Conservation (phyloP, 1,140 invertebrate species). For the Drosophila kohkoa region DNA sequence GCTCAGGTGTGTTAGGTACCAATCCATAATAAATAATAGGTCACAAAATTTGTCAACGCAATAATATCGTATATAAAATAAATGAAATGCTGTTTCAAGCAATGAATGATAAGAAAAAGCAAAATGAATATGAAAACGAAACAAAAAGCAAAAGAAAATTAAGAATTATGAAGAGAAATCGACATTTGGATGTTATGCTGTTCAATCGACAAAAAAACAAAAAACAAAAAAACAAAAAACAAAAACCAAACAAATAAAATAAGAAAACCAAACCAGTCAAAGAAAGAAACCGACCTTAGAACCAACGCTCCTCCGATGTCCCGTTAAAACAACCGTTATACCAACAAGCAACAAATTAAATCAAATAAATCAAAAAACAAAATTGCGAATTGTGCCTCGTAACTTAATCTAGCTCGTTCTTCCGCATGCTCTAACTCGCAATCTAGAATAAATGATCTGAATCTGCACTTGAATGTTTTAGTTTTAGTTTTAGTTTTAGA, state of each 20-base stretch:
- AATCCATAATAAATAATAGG: conserved; percentile 14
- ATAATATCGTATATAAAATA: conserved; percentile 38
- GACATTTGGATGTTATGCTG: conserved; percentile 85
- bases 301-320: conserved; percentile 21
- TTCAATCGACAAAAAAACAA: conserved; percentile 64
- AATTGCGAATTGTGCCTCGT: conserved; percentile 48
- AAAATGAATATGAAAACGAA: conserved; percentile 32
- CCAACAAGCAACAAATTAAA: conserved; percentile 38
- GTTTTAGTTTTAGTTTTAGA: background rate
- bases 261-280: conserved; percentile 21
- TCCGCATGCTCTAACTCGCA: conserved; percentile 51
- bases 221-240: conserved; percentile 32
- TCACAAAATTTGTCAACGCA: conserved; percentile 21
- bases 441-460: conserved; percentile 5
- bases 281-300: conserved; percentile 35
- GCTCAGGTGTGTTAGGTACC: conserved; percentile 28
- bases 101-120: conserved; percentile 24
- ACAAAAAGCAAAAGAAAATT: conserved; percentile 47
- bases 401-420: conserved; percentile 59
- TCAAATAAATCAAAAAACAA: conserved; percentile 30
- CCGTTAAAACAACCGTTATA: conserved; percentile 36
- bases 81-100: background rate
- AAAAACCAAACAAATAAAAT: conserved; percentile 13
- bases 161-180: conserved; percentile 75
- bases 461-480: conserved; percentile 9